These are phyloP conservation scores for Syrista parreyssii DNA, from an alignment of 2,888 invertebrate genomes.

Conservation along the genomic window DNA sequence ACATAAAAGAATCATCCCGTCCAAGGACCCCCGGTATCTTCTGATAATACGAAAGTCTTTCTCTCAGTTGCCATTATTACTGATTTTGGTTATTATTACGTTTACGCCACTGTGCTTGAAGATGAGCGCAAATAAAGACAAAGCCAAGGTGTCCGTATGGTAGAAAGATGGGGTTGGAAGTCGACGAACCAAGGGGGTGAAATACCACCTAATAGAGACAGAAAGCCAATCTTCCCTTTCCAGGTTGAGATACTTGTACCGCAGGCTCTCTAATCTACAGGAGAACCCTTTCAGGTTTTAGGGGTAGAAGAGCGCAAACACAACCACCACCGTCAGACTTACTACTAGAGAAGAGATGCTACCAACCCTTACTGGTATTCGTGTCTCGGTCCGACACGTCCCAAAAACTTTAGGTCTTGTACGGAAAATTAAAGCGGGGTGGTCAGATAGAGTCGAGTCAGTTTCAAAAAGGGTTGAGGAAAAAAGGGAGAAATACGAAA, in stretches of 20 bases:
- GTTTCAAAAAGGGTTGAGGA: no score
- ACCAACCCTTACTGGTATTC: neutral
- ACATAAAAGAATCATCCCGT: neutral
- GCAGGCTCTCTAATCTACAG: conserved; percentile 53
- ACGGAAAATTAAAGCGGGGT: neutral
- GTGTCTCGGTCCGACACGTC: neutral
- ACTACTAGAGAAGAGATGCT: neutral
- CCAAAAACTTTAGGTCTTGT: neutral
- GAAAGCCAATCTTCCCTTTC: conserved; percentile 49
- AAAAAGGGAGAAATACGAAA: no score
- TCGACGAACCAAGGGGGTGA: conserved; percentile 11
- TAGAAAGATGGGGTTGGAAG: conserved; percentile 9
- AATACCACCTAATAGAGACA: conserved; percentile 38
- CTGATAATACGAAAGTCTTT: no score
- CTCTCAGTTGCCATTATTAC: neutral
- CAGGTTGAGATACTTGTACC: conserved; percentile 37
- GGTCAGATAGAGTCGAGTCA: no score
- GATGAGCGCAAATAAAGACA: conserved; percentile 34
- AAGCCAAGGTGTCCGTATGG: conserved; percentile 20
- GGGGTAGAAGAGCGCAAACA: conserved; percentile 51
- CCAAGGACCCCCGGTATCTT: no score
- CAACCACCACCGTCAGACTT: conserved; percentile 14
- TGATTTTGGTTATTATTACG: neutral
- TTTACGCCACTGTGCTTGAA: conserved; percentile 14
- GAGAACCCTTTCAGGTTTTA: conserved; percentile 57